phyloP scores from a whole-genome alignment of 2,113 vertebrate genomes.

The Petromus typicus region DNA sequence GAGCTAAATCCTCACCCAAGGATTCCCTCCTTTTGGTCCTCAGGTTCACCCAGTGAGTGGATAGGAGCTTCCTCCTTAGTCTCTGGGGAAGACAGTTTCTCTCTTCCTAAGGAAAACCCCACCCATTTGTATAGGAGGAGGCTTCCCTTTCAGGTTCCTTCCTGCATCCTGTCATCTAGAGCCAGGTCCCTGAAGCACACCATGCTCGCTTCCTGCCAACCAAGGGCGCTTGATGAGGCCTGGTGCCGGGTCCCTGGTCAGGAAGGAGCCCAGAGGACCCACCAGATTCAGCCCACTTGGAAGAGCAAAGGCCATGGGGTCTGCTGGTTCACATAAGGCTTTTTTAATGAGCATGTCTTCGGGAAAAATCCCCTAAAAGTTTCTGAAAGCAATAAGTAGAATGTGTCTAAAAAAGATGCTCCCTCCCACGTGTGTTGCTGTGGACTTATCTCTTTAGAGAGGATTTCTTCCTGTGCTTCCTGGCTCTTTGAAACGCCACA shows the following conservation, averaged over 20 bases:
- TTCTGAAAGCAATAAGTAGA: neutral
- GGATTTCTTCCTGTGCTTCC: neutral
- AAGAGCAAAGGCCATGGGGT: neutral
- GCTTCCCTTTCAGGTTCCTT: conserved; percentile 59
- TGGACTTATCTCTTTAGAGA: neutral
- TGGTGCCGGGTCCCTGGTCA: neutral
- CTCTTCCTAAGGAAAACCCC: conserved; percentile 47
- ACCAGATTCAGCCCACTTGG: neutral
- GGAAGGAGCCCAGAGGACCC: neutral
- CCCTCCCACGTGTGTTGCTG: neutral
- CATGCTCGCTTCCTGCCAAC: conserved; percentile 3
- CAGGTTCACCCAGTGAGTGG: neutral
- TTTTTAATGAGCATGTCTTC: neutral
- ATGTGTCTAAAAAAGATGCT: neutral
- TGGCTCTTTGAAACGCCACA: neutral
- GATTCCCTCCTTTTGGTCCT: neutral
- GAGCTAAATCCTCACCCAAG: too few species aligned
- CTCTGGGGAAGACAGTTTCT: neutral
- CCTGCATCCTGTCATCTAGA: conserved; percentile 58
- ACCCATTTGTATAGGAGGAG: conserved; percentile 13
- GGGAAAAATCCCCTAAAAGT: neutral
- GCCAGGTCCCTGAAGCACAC: neutral
- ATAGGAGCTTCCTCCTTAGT: neutral
- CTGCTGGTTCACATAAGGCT: neutral
- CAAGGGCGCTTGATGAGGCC: neutral